Percentiles rank a stretch among this genome's conserved stretches.
Conservation (phyloP, 1,140 invertebrate species). For the Drosophila mauritiana region DNA sequence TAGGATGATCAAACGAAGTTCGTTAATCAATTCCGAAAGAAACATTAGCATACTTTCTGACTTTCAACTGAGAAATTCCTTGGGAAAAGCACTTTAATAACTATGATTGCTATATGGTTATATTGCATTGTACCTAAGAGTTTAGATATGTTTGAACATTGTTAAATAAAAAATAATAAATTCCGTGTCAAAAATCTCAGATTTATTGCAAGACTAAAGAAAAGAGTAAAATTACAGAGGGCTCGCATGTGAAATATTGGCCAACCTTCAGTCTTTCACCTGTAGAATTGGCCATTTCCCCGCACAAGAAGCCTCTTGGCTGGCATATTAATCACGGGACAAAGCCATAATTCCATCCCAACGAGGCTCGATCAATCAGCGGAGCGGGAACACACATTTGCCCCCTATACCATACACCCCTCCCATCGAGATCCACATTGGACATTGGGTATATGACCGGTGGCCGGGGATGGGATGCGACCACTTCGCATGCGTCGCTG, state of each 20-base stretch:
- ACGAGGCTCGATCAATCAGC: constrained; percentile 4
- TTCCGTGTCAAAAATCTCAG: too few relatives aligned
- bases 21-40: too few relatives aligned
- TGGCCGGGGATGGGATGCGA: constrained; percentile 2
- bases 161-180: too few relatives aligned
- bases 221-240: not conserved
- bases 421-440: not conserved
- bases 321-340: constrained; percentile 1
- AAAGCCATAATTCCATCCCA: not conserved
- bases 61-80: too few relatives aligned
- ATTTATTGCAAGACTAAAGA: too few relatives aligned
- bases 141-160: too few relatives aligned
- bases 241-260: constrained; percentile 1
- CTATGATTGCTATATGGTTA: too few relatives aligned
- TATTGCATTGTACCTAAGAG: too few relatives aligned
- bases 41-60: too few relatives aligned
- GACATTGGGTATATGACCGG: constrained; percentile 9
- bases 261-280: constrained; percentile 4
- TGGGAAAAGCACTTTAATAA: too few relatives aligned
- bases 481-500: constrained; percentile 69
- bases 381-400: not conserved
- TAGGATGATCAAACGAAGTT: too few relatives aligned
- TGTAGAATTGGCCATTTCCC: not conserved
- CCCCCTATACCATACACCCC: not conserved
- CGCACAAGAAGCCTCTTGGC: not conserved